Conservation (phyloP, 1,140 invertebrate species). For the Oryctes rhinoceros region DNA sequence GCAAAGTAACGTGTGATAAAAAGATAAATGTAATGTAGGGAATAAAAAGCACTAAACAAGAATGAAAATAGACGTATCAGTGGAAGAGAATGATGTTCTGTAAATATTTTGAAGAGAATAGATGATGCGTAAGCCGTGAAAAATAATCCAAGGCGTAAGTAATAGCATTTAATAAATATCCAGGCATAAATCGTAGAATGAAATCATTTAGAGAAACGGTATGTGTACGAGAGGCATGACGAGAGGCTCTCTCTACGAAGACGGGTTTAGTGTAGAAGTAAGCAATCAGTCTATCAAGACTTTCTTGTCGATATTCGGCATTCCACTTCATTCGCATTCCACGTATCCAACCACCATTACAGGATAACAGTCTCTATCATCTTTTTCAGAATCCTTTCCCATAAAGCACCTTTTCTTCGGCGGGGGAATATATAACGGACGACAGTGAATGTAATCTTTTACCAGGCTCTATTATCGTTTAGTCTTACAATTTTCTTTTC, state of each 20-base stretch:
- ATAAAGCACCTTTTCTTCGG: conserved; percentile 10
- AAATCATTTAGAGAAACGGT: conserved; percentile 24
- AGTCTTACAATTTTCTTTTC: conserved; percentile 31
- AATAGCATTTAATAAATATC: conserved; percentile 27
- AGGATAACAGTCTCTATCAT: conserved; percentile 43
- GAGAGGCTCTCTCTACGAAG: neutral
- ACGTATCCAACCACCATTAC: conserved; percentile 40
- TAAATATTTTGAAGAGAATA: conserved; percentile 1
- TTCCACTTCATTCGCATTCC: conserved; percentile 44
- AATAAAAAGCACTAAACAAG: no score
- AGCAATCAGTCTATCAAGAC: conserved; percentile 42
- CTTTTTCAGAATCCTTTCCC: conserved; percentile 28
- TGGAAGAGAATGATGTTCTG: conserved; percentile 7
- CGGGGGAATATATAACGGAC: conserved; percentile 25
- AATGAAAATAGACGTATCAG: neutral
- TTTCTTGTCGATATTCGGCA: conserved; percentile 43
- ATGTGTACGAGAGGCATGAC: neutral
- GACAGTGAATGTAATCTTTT: conserved; percentile 37
- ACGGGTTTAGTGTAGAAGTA: neutral
- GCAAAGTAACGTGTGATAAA: no score
- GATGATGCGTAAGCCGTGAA: conserved; percentile 1
- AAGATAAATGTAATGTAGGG: no score
- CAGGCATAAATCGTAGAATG: conserved; percentile 12
- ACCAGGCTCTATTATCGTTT: conserved; percentile 36
- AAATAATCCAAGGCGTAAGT: conserved; percentile 26